Evolutionary conservation across 2,888 invertebrate genomes (phyloP).

Genomic region (Pseudolycoriella hygida): DNA sequence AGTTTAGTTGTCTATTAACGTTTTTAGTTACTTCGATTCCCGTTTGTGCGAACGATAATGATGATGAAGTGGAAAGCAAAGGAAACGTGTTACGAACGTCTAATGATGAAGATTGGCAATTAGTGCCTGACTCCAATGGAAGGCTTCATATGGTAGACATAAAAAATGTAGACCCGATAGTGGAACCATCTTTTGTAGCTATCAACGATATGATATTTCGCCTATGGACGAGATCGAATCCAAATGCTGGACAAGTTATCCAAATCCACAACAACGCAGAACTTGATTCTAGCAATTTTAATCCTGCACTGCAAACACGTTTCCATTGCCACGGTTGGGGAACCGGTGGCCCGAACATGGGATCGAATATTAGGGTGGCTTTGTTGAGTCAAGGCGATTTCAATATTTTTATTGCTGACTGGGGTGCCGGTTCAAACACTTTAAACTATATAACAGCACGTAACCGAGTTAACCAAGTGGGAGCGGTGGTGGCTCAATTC

Average conservation of each 20-base stretch:
- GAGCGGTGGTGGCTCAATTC: slow-evolving; percentile 18
- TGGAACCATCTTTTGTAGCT: background rate
- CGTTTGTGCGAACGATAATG: too few relatives aligned
- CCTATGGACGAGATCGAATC: background rate
- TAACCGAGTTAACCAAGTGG: slow-evolving; percentile 17
- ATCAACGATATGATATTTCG: background rate
- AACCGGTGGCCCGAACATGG: background rate
- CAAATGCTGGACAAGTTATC: background rate
- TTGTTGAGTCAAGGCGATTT: background rate
- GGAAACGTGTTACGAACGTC: too few relatives aligned
- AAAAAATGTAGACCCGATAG: background rate
- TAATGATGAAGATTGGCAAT: background rate
- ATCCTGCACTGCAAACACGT: background rate
- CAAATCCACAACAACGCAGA: background rate
- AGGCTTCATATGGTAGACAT: background rate
- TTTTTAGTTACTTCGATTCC: too few relatives aligned
- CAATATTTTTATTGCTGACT: slow-evolving; percentile 22
- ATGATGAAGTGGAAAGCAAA: too few relatives aligned
- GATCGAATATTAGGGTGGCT: background rate
- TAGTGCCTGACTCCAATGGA: background rate
- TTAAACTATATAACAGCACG: slow-evolving; percentile 22
- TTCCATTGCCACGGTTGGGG: background rate
- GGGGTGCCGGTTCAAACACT: slow-evolving; percentile 21
- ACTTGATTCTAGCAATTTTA: background rate
- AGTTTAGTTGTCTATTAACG: too few relatives aligned